phyloP scores from a whole-genome alignment of 2,113 vertebrate genomes.

The Vombatus ursinus region DNA sequence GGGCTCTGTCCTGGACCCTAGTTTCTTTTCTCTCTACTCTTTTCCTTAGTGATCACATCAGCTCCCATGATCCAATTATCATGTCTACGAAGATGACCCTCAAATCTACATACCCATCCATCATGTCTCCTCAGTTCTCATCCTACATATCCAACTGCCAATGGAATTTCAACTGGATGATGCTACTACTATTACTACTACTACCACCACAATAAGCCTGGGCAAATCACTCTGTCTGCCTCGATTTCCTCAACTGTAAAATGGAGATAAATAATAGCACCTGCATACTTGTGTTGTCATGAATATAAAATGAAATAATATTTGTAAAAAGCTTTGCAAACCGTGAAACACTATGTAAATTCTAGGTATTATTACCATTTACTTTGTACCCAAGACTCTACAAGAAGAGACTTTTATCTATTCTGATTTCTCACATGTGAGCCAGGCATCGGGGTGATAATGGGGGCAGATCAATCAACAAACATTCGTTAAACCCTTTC shows the following conservation, averaged over 20 bases:
- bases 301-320: no score
- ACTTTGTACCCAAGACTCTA: background rate
- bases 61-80: background rate
- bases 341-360: no score
- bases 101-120: background rate
- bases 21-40: background rate
- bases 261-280: no score
- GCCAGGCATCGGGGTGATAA: background rate
- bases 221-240: no score
- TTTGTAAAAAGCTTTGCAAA: no score
- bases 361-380: background rate
- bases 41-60: background rate
- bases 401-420: background rate
- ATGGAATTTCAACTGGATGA: background rate
- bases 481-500: background rate
- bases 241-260: no score
- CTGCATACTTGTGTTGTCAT: no score
- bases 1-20: background rate
- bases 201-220: background rate
- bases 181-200: background rate
- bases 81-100: no score
- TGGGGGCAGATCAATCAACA: conserved; percentile 22
- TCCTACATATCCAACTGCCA: background rate
- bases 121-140: background rate
- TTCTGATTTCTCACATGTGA: background rate